phyloP scores from a whole-genome alignment of 2,797 vertebrate genomes.

The Tadarida brasiliensis region DNA sequence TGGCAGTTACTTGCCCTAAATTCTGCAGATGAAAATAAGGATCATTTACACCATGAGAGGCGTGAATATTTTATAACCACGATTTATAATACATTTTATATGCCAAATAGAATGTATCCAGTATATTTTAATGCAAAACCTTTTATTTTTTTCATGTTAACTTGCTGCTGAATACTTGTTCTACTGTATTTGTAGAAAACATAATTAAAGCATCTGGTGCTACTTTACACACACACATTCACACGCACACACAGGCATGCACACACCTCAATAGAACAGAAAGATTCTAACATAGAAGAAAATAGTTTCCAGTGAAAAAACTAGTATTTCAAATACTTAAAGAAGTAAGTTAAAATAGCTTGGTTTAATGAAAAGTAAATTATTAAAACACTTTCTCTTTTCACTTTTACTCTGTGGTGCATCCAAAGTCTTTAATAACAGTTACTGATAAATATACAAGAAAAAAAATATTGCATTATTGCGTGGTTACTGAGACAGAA shows the following conservation, averaged over 20 bases:
- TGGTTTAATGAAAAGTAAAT: not conserved
- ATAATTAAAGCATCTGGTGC: not conserved
- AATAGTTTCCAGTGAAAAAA: not conserved
- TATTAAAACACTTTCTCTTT: not conserved
- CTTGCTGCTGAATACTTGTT: not conserved
- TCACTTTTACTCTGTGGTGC: not conserved
- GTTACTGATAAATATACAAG: constrained; percentile 18
- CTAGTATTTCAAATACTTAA: not conserved
- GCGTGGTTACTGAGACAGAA: not conserved
- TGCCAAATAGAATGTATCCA: not conserved
- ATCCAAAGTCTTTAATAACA: not conserved
- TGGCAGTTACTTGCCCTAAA: not conserved
- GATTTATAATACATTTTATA: not conserved
- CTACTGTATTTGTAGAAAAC: not conserved
- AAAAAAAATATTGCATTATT: not conserved
- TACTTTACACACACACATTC: not conserved
- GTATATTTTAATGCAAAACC: not conserved
- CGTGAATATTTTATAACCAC: not conserved
- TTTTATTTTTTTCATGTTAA: not conserved
- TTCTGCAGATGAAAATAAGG: not conserved
- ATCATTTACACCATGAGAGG: not conserved
- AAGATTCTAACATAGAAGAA: fast-evolving
- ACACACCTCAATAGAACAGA: not conserved
- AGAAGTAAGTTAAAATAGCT: not conserved
- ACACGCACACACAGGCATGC: not conserved